Conservation (phyloP, 2,888 invertebrate species). For the Megalurothrips usitatus region DNA sequence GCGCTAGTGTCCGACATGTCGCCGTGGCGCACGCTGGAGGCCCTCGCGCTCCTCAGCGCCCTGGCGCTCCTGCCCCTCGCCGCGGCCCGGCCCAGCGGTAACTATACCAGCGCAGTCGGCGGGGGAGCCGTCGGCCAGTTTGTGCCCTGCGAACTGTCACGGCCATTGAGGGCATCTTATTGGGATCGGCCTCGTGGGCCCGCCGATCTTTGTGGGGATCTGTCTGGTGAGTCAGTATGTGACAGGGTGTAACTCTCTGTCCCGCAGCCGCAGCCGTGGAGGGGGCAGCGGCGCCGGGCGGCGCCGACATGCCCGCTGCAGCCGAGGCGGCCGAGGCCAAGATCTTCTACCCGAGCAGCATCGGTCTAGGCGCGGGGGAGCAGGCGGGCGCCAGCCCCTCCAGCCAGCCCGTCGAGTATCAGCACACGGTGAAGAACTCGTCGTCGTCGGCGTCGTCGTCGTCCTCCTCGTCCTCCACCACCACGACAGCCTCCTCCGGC, state of each 20-base stretch:
- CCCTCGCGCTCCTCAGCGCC: neutral
- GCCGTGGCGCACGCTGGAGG: neutral
- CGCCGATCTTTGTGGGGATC: no score
- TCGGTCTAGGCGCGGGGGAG: neutral
- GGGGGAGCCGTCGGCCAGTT: no score
- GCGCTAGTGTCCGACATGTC: neutral
- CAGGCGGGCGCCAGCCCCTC: neutral
- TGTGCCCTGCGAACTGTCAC: no score
- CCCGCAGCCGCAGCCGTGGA: neutral
- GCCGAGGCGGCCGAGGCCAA: neutral
- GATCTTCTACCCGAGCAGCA: neutral
- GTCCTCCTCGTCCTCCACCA: neutral
- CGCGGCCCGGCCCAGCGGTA: neutral
- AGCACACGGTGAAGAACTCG: neutral
- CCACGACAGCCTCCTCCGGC: neutral
- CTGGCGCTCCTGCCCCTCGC: neutral
- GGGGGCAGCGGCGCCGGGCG: neutral
- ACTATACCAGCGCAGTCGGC: no score
- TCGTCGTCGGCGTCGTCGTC: neutral
- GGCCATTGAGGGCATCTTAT: no score
- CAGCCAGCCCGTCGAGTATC: neutral
- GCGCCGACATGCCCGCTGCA: neutral
- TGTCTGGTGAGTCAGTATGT: no score
- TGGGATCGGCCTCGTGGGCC: no score
- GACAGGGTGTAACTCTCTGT: neutral